Conservation (phyloP, 1,140 invertebrate species). For the Drosophila obscura region DNA sequence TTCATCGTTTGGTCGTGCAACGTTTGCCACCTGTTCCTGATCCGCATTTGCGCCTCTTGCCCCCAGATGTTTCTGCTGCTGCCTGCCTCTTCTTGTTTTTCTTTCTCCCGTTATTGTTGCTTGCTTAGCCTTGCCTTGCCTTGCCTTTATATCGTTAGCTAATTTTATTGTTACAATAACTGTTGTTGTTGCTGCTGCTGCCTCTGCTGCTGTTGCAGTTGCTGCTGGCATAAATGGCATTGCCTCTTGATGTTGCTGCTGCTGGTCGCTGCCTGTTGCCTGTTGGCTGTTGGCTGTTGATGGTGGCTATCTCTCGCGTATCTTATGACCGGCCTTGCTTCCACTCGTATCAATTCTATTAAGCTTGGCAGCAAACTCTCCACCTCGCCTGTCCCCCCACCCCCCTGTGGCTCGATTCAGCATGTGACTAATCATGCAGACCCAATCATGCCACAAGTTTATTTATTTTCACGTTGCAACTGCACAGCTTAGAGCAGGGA, state of each 20-base stretch:
- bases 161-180: constrained; percentile 83
- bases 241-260: constrained; percentile 37
- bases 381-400: background rate
- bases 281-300: constrained; percentile 40
- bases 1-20: constrained; percentile 62
- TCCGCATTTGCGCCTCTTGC: constrained; percentile 1
- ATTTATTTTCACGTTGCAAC: constrained; percentile 79
- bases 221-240: constrained; percentile 67
- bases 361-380: constrained; percentile 54
- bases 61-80: constrained; percentile 15
- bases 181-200: constrained; percentile 64
- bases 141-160: constrained; percentile 77
- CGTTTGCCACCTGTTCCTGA: constrained; percentile 78
- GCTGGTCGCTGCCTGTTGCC: constrained; percentile 18
- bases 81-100: constrained; percentile 63
- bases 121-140: constrained; percentile 44
- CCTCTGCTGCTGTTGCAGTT: constrained; percentile 22
- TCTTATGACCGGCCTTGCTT: constrained; percentile 76
- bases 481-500: constrained; percentile 21
- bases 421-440: constrained; percentile 81
- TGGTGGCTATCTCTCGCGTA: constrained; percentile 73
- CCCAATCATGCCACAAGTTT: constrained; percentile 81
- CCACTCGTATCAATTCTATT: constrained; percentile 77
- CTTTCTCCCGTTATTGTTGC: constrained; percentile 75
- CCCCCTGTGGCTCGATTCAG: constrained; percentile 42